phyloP scores from a whole-genome alignment of 1,140 invertebrate genomes.

The Ceratina calcarata region DNA sequence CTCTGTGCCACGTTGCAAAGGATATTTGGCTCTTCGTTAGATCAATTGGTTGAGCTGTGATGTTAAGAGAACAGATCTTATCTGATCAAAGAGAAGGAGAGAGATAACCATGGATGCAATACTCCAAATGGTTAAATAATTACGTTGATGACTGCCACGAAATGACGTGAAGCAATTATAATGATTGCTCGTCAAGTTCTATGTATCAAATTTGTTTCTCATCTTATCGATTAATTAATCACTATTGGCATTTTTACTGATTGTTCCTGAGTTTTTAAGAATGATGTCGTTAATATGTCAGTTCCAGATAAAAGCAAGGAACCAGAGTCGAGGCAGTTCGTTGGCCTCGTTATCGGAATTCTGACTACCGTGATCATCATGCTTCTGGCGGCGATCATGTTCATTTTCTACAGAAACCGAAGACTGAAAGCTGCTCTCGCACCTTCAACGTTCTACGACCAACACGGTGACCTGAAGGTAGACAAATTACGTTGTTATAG shows the following conservation, averaged over 20 bases:
- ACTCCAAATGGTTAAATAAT: neutral
- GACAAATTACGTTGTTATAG: neutral
- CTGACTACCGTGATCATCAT: conserved; percentile 87
- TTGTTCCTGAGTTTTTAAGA: too few species aligned
- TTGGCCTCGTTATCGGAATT: conserved; percentile 89
- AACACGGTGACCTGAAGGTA: conserved; percentile 74
- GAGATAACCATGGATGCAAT: neutral
- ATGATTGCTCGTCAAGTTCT: too few species aligned
- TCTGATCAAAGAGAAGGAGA: neutral
- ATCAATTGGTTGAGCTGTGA: neutral
- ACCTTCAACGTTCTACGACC: conserved; percentile 73
- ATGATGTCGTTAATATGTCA: conserved; percentile 25
- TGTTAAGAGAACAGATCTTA: conserved; percentile 32
- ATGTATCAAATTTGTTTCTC: too few species aligned
- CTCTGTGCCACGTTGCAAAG: neutral
- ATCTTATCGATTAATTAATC: too few species aligned
- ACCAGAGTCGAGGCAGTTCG: conserved; percentile 83
- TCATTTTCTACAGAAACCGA: conserved; percentile 86
- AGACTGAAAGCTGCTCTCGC: conserved; percentile 81
- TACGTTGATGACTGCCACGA: too few species aligned
- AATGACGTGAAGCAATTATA: too few species aligned
- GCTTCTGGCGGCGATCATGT: conserved; percentile 85
- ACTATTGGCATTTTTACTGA: too few species aligned
- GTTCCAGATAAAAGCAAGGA: conserved; percentile 78
- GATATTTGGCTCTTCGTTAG: conserved; percentile 22